These are phyloP conservation scores for Bombus sylvicola DNA, from an alignment of 1,140 invertebrate species.

Conservation along the genomic window DNA sequence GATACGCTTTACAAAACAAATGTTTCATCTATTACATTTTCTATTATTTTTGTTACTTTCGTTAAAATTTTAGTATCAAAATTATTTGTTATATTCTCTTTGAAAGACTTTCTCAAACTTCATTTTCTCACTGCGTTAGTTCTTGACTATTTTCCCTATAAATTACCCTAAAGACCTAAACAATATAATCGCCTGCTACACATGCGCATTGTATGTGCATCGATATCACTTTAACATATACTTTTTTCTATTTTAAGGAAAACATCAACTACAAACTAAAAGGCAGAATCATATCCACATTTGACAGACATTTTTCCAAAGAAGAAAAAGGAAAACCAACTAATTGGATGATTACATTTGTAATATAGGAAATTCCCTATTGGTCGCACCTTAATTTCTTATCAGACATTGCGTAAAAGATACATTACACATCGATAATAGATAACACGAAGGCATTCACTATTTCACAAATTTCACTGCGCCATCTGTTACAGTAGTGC, in stretches of 20 bases:
- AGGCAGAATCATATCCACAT: too few species aligned
- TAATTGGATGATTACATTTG: background rate
- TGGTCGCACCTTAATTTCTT: constrained; percentile 9
- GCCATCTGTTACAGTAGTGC: background rate
- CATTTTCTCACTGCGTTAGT: too few species aligned
- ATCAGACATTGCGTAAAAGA: constrained; percentile 9
- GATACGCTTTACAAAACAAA: too few species aligned
- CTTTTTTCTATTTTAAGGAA: too few species aligned
- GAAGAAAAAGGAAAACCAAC: background rate
- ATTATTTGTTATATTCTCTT: too few species aligned
- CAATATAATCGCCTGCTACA: background rate
- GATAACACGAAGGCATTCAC: background rate
- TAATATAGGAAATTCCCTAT: background rate
- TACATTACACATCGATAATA: constrained; percentile 29
- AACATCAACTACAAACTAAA: too few species aligned
- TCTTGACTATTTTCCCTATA: too few species aligned
- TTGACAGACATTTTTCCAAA: background rate
- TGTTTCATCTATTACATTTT: background rate
- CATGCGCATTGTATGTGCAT: too few species aligned
- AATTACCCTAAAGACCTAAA: background rate
- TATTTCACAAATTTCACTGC: constrained; percentile 12
- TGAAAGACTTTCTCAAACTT: too few species aligned
- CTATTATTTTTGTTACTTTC: background rate
- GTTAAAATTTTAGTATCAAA: too few species aligned
- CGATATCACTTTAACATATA: too few species aligned